Evolutionary conservation across 1,140 invertebrate genomes (phyloP), one percentile per base, ranked within the genome.

Genomic region (Caerostris extrusa): DNA sequence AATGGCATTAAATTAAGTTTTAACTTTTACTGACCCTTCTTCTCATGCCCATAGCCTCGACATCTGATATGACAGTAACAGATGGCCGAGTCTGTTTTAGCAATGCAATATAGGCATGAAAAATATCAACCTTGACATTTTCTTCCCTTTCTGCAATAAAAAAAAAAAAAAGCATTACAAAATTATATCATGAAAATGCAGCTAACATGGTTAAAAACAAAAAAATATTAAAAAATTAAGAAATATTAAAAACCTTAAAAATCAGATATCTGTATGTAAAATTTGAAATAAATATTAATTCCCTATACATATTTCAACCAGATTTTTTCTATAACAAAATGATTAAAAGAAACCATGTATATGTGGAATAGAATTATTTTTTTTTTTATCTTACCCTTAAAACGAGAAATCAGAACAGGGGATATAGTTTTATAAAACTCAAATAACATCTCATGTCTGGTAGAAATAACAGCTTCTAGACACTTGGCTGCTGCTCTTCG

Each of bases 121-220:
- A 98, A 83, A 99, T 99, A 95, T 99, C 99, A 77, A 98, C 98
- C 96, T 99, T 99, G 0, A 99, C 99, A 96, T 99, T 99, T 96
- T 99, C 99, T 96, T 99, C 99, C 69, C 99, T 97, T 96, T 99
- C 99, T 97, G 96, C 94, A 96, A 96, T 95, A 50, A 67, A 67
- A 56, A 56, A 61, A 7, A 14, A 69, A 69, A 67, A 92, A 17
- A 82, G 8, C 34, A 34, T 34, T 34, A 34, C 34, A 0, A 34
- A 34, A n/a, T 77, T 77, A n/a, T 64, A 17, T 64, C n/a, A 77
- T 77, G 19, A 6, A 77, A 77, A 77, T 77, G 71, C 19, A 19
- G n/a, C n/a, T n/a, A n/a, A 34, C 34, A 34, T 34, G 34, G 2
- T 34, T 34, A 34, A 2, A 34, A 34, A 34, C 34, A 34, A 34